Percentiles rank a stretch among this genome's conserved stretches.
Evolutionary conservation across 2,113 vertebrate species (phyloP).

Genomic region (Pollachius pollachius): DNA sequence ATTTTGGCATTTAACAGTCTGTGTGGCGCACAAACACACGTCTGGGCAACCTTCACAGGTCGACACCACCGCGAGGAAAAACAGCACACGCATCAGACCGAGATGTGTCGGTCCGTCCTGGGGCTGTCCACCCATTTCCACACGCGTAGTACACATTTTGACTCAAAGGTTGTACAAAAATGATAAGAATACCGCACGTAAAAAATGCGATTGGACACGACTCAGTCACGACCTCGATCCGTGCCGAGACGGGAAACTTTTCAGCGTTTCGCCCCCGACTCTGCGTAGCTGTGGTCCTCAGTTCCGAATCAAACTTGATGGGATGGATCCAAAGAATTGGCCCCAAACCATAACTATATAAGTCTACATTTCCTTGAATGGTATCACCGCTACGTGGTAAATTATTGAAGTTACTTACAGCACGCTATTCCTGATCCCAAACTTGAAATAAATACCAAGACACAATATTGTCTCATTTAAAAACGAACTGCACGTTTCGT

Average conservation of each 20-base stretch:
- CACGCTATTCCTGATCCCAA: no score
- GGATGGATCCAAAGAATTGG: constrained; percentile 31
- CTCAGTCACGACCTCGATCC: constrained; percentile 11
- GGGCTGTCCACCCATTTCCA: constrained; percentile 17
- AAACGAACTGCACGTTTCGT: no score
- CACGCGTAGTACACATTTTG: constrained; percentile 47
- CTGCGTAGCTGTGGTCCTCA: constrained; percentile 21
- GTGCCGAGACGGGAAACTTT: constrained; percentile 46
- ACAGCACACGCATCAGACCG: constrained; percentile 36
- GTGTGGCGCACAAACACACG: constrained; percentile 79
- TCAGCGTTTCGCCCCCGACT: constrained; percentile 27
- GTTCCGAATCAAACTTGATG: constrained; percentile 25
- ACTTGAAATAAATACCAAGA: no score
- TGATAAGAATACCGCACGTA: no score
- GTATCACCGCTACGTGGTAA: no score
- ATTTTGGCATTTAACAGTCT: constrained; percentile 86
- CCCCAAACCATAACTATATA: constrained; percentile 37
- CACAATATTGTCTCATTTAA: no score
- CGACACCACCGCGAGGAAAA: constrained; percentile 49
- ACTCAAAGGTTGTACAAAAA: constrained; percentile 30
- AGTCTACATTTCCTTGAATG: constrained; percentile 47
- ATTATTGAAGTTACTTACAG: no score
- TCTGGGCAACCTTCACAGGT: constrained; percentile 75
- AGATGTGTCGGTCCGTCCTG: constrained; percentile 18
- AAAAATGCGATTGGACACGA: neutral